Evolutionary conservation across 92 coral and sea anemone species (phyloP).

Genomic region (Desmophyllum pertusum): DNA sequence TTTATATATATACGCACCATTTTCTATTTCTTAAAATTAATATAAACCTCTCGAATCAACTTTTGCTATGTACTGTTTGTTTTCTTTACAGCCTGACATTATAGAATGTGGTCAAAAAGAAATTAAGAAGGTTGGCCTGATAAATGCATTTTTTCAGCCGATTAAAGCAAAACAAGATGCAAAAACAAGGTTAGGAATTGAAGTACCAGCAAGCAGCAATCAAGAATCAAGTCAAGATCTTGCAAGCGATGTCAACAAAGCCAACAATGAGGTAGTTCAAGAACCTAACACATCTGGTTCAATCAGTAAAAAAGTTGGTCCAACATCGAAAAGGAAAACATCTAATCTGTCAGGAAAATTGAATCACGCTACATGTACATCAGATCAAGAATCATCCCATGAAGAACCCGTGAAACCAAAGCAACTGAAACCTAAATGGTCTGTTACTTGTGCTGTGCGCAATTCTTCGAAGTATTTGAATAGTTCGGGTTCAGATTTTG

Average conservation of each 20-base stretch:
- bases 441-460: constrained; percentile 44
- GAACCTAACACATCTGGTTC: neutral
- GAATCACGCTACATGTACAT: neutral
- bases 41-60: too few relatives aligned
- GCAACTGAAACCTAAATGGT: constrained; percentile 53
- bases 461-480: constrained; percentile 34
- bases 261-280: neutral
- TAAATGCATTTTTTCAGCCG: constrained; percentile 34
- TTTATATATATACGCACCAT: too few relatives aligned
- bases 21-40: too few relatives aligned
- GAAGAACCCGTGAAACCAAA: constrained; percentile 21
- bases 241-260: too few relatives aligned
- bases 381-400: neutral
- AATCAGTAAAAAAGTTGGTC: neutral
- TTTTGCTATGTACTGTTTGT: neutral
- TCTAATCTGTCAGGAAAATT: neutral
- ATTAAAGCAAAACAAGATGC: neutral
- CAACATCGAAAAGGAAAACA: neutral
- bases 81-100: neutral
- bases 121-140: constrained; percentile 1
- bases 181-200: neutral
- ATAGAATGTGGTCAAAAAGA: constrained; percentile 2
- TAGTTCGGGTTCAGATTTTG: constrained; percentile 56
- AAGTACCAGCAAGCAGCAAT: neutral
- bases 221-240: neutral